phyloP scores from a whole-genome alignment of 2,888 invertebrate species.

The Bugulina stolonifera region DNA sequence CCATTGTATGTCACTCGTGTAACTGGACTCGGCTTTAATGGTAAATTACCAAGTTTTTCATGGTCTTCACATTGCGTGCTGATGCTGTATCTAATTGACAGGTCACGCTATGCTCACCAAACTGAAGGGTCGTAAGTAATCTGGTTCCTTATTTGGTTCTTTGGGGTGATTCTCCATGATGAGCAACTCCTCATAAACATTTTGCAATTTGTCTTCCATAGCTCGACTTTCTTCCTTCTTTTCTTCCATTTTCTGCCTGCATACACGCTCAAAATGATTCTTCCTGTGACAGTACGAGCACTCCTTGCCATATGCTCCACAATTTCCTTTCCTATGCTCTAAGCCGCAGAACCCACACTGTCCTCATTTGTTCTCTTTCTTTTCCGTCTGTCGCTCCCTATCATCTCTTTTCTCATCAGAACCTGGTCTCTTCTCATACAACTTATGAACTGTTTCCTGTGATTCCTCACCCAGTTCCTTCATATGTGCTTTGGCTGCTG shows the following conservation, averaged over 20 bases:
- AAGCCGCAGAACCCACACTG: neutral
- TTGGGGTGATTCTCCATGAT: neutral
- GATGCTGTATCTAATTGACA: constrained; percentile 8
- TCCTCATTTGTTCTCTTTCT: neutral
- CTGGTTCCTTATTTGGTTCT: neutral
- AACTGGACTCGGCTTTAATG: neutral
- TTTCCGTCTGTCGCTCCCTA: neutral
- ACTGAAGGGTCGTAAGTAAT: neutral
- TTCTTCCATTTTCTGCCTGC: neutral
- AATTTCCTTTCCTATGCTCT: constrained; percentile 5
- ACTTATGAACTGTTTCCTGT: neutral
- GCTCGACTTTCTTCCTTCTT: neutral
- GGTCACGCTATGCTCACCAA: neutral
- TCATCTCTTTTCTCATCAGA: neutral
- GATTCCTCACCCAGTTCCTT: neutral
- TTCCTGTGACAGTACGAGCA: constrained; percentile 13
- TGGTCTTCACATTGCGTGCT: constrained; percentile 7
- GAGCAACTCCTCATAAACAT: neutral
- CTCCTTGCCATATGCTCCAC: neutral
- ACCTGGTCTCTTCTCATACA: neutral
- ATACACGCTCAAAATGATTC: constrained; percentile 12
- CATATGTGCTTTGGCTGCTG: neutral
- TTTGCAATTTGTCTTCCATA: neutral
- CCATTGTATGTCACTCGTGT: neutral
- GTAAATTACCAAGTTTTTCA: neutral